Evolutionary conservation across 2,113 vertebrate species (phyloP).

Genomic region (Silurus asotus): DNA sequence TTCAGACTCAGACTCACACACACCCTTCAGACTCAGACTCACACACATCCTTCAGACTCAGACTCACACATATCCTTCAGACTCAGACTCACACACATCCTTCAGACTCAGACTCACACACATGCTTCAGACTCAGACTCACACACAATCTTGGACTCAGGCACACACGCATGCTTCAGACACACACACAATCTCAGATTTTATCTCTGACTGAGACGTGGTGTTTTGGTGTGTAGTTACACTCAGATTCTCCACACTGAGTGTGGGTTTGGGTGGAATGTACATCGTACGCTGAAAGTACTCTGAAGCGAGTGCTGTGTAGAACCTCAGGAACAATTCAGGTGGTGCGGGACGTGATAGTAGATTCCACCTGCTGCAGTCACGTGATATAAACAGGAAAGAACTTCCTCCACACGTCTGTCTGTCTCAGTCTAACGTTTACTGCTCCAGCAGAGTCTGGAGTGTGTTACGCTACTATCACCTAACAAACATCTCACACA

Average conservation of each 20-base stretch:
- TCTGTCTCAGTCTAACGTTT: background rate
- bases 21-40: too few relatives aligned
- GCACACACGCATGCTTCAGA: too few relatives aligned
- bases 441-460: background rate
- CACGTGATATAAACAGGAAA: too few relatives aligned
- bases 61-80: too few relatives aligned
- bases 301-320: background rate
- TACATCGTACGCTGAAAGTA: background rate
- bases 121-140: too few relatives aligned
- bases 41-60: too few relatives aligned
- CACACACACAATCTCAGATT: background rate
- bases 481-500: background rate
- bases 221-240: background rate
- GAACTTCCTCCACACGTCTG: background rate
- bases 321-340: background rate
- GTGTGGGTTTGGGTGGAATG: too few relatives aligned
- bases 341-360: background rate
- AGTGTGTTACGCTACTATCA: background rate
- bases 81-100: background rate
- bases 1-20: background rate
- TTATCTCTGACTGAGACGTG: background rate
- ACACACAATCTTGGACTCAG: too few relatives aligned
- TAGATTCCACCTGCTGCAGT: background rate
- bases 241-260: background rate
- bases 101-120: too few relatives aligned